A percentile compares a stretch with the other conserved stretches of the same genome.
These are phyloP conservation scores for Sminthurides bifidus DNA, from an alignment of 1,140 invertebrate genomes.

Conservation along the genomic window DNA sequence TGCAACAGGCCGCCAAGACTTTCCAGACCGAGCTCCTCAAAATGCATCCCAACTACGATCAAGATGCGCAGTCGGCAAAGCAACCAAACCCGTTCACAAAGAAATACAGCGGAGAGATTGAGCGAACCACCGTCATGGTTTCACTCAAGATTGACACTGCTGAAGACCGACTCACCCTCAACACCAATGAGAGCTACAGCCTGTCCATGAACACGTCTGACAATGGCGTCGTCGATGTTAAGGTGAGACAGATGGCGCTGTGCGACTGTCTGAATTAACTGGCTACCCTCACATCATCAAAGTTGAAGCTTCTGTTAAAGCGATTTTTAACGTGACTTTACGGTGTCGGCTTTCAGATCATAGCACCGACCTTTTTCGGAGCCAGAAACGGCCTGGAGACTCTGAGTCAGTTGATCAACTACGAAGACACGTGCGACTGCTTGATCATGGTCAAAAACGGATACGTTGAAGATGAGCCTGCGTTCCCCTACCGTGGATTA, in stretches of 20 bases:
- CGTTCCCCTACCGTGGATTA: slow-evolving; percentile 61
- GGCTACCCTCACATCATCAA: too few relatives aligned
- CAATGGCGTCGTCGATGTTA: slow-evolving; percentile 36
- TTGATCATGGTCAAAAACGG: slow-evolving; percentile 27
- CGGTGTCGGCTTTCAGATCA: slow-evolving; percentile 37
- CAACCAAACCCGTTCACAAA: slow-evolving; percentile 31
- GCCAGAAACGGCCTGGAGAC: slow-evolving; percentile 63
- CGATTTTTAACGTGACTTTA: too few relatives aligned
- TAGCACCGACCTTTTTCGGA: slow-evolving; percentile 55
- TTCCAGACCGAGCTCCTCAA: slow-evolving; percentile 30
- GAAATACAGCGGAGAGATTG: slow-evolving; percentile 32
- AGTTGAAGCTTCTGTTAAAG: too few relatives aligned
- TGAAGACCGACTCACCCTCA: slow-evolving; percentile 41
- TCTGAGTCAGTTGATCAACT: slow-evolving; percentile 53
- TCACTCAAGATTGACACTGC: slow-evolving; percentile 30
- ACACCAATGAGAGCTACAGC: slow-evolving; percentile 56
- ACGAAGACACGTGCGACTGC: slow-evolving; percentile 33
- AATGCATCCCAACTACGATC: slow-evolving; percentile 31
- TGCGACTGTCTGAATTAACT: too few relatives aligned
- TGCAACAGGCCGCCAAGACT: slow-evolving; percentile 31
- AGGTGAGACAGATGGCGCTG: too few relatives aligned
- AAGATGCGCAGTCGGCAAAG: slow-evolving; percentile 14
- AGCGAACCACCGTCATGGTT: slow-evolving; percentile 32
- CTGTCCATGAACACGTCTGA: slow-evolving; percentile 40
- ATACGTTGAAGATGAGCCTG: slow-evolving; percentile 48